Conservation (phyloP, 2,888 invertebrate species). For the Malthinus seriepunctatus region DNA sequence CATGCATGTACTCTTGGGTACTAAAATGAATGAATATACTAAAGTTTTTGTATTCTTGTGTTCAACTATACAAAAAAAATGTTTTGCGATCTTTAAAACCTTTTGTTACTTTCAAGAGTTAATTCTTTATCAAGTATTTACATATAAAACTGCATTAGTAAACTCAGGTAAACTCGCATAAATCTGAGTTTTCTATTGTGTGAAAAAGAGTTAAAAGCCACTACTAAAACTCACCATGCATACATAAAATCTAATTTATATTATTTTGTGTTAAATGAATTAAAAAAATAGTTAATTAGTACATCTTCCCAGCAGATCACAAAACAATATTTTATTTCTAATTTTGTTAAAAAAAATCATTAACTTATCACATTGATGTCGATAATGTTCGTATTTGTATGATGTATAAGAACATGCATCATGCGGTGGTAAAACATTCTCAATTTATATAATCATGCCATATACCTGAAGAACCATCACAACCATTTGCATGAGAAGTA, state of each 20-base stretch:
- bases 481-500: conserved; percentile 90
- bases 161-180: not conserved
- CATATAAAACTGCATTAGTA: too few relatives aligned
- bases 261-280: not conserved
- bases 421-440: conserved; percentile 26
- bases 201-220: not conserved
- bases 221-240: not conserved
- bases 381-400: conserved; percentile 11
- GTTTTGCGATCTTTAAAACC: too few relatives aligned
- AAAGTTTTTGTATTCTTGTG: too few relatives aligned
- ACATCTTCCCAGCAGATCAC: conserved; percentile 49
- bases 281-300: conserved; percentile 3
- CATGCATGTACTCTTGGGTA: too few relatives aligned
- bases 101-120: not conserved
- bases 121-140: too few relatives aligned
- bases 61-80: too few relatives aligned
- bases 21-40: too few relatives aligned
- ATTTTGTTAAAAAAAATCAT: not conserved
- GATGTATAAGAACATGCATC: conserved; percentile 25
- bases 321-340: conserved; percentile 29
- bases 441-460: conserved; percentile 27
- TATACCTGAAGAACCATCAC: conserved; percentile 88
- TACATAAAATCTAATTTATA: not conserved
- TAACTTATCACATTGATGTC: not conserved
- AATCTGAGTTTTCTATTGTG: not conserved